Percentiles rank a stretch among this genome's conserved stretches.
Conservation (phyloP, 2,113 vertebrate genomes). For the Salvelinus sp. region DNA sequence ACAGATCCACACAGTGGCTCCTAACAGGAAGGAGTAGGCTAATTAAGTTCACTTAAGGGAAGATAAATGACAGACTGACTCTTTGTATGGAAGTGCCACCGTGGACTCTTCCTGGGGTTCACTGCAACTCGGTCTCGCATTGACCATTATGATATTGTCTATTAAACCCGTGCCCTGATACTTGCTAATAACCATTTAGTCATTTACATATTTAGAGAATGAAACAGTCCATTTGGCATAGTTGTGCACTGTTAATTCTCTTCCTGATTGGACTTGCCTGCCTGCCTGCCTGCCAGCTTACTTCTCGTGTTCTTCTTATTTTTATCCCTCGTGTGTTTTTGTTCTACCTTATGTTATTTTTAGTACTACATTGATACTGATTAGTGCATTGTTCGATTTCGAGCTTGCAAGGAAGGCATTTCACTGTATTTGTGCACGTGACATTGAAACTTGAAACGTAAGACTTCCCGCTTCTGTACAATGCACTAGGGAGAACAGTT, state of each 20-base stretch:
- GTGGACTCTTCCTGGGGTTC: slow-evolving; percentile 24
- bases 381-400: too few species aligned
- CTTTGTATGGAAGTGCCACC: slow-evolving; percentile 31
- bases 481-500: slow-evolving; percentile 18
- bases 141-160: slow-evolving; percentile 16
- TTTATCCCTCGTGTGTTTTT: too few species aligned
- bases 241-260: slow-evolving; percentile 65
- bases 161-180: slow-evolving; percentile 36
- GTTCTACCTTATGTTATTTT: too few species aligned
- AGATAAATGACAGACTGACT: slow-evolving; percentile 41
- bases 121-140: not conserved
- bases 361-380: too few species aligned
- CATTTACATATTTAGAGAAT: slow-evolving; percentile 32
- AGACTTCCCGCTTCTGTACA: not conserved
- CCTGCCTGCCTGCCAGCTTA: slow-evolving; percentile 30
- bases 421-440: too few species aligned
- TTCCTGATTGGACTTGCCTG: slow-evolving; percentile 55
- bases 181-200: slow-evolving; percentile 52
- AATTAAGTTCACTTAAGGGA: slow-evolving; percentile 44
- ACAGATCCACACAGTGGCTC: slow-evolving; percentile 22
- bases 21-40: slow-evolving; percentile 7
- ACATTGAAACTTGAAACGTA: too few species aligned
- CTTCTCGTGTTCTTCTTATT: too few species aligned
- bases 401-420: too few species aligned
- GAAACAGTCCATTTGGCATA: slow-evolving; percentile 62